These are phyloP conservation scores for Phymanthus crucifer DNA, from an alignment of 92 coral and sea anemone genomes.

Conservation along the genomic window DNA sequence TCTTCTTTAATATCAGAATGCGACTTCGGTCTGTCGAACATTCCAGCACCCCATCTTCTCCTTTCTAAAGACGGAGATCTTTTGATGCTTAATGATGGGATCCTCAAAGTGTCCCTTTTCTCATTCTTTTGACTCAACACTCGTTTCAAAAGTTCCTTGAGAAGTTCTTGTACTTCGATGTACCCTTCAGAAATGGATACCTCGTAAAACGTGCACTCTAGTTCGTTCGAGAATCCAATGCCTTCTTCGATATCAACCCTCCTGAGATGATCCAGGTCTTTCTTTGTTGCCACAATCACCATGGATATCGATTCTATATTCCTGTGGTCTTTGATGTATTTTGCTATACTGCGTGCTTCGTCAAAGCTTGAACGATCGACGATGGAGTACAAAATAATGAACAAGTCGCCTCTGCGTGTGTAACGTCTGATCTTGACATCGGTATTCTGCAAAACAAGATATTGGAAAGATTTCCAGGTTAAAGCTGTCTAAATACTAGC, in stretches of 20 bases:
- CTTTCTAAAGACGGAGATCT: slow-evolving; percentile 48
- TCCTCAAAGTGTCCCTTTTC: slow-evolving; percentile 40
- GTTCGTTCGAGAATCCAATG: slow-evolving; percentile 47
- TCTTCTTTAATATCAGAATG: slow-evolving; percentile 15
- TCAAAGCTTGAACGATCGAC: slow-evolving; percentile 65
- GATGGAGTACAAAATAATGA: slow-evolving; percentile 57
- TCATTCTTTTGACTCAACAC: slow-evolving; percentile 26
- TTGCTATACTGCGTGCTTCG: slow-evolving; percentile 60
- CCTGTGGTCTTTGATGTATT: slow-evolving; percentile 46
- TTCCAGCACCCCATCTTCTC: slow-evolving; percentile 12
- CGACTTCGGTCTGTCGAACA: slow-evolving; percentile 19
- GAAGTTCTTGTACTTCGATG: slow-evolving; percentile 55
- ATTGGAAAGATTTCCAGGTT: background rate
- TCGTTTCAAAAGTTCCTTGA: slow-evolving; percentile 50
- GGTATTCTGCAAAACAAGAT: slow-evolving; percentile 47
- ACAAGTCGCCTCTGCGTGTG: slow-evolving; percentile 51
- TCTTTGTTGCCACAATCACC: slow-evolving; percentile 62
- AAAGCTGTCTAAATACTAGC: no score
- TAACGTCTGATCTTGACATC: slow-evolving; percentile 56
- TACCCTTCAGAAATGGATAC: slow-evolving; percentile 61
- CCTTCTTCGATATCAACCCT: slow-evolving; percentile 64
- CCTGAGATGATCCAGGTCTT: slow-evolving; percentile 62
- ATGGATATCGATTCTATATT: slow-evolving; percentile 53
- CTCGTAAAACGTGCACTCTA: slow-evolving; percentile 61
- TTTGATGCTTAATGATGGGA: slow-evolving; percentile 41